Percentiles rank a stretch among this genome's conserved stretches.
phyloP scores from a whole-genome alignment of 2,797 vertebrate species.

The Parambassis ranga region DNA sequence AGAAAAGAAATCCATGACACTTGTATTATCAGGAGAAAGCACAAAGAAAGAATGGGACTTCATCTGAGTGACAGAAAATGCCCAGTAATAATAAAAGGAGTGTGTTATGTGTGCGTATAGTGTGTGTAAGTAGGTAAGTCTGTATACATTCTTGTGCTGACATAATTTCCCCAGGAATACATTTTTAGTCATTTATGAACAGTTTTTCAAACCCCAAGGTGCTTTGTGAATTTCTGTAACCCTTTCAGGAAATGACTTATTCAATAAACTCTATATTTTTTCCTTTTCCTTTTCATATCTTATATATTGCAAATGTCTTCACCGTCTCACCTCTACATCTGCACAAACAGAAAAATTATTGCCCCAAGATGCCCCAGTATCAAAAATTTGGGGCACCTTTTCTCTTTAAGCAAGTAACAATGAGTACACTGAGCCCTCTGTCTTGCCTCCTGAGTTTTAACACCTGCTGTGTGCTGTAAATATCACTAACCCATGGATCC shows the following conservation, averaged over 20 bases:
- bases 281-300: background rate
- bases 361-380: too few relatives aligned
- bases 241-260: slow-evolving; percentile 12
- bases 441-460: slow-evolving; percentile 27
- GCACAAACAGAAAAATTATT: background rate
- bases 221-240: slow-evolving; percentile 5
- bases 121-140: background rate
- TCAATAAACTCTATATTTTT: slow-evolving; percentile 14
- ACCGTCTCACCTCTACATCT: background rate
- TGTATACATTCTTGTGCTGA: slow-evolving; percentile 5
- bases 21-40: slow-evolving; percentile 22
- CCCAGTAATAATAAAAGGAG: background rate
- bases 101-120: background rate
- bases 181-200: slow-evolving; percentile 19
- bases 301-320: background rate
- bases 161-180: background rate
- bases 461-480: slow-evolving; percentile 47
- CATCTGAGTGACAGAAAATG: slow-evolving; percentile 20
- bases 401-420: too few relatives aligned
- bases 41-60: slow-evolving; percentile 8
- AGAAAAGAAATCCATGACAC: slow-evolving; percentile 16
- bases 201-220: background rate
- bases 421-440: too few relatives aligned
- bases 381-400: slow-evolving; percentile 8
- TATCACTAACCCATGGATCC: slow-evolving; percentile 58